Base-by-base conservation (phyloP, 2,797 vertebrate genomes). In the Micrastur ruficollis region DNA sequence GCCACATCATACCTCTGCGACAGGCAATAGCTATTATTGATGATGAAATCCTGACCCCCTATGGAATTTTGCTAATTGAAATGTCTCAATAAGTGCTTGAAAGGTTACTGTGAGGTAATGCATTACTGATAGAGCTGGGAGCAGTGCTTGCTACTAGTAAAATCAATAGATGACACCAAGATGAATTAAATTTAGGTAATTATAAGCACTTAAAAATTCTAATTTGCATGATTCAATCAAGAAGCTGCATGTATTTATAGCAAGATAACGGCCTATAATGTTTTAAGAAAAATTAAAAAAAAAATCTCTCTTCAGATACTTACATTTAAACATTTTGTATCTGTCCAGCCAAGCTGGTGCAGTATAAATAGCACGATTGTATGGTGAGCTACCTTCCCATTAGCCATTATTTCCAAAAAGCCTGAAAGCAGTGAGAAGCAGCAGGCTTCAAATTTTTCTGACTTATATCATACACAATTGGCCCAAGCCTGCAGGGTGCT, bases 211-310 rank as follows among this genome's bases (percentile, higher is more conserved):
- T 92, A 40, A 89, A 89, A 81, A 79, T 81, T 34, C 49, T 83
- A 40, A 94, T 93, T 95, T 91, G 61, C 89, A 87, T 95, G 74
- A 96, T 21, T 93, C 92, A 95, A 67, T 93, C 84, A 96, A 94
- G 84, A 62, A 92, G 20, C 61, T 40, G 52, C 12, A 10, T 34
- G 8, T 79, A 95, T 93, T 96, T 93, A 92, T 89, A 94, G 86
- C 52, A 92, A 63, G 66, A 89, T 75, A 93, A 96, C 78, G 66
- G 34, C 15, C 46, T 83, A 36, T 62, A 88, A 95, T 34, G 55
- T 49, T 26, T 17, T 16, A 86, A 82, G 73, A 92, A 90, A 95
- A 90, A 71, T 38, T 3, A 13, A 50, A 36, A 62, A 20, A 46
- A 68, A 25, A 9, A 6, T 2, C 16, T 34, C 7, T 62, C 44